A percentile compares a stretch with the other conserved stretches of the same genome.
Conservation (phyloP, 2,888 invertebrate species). For the Nudaria mundana region DNA sequence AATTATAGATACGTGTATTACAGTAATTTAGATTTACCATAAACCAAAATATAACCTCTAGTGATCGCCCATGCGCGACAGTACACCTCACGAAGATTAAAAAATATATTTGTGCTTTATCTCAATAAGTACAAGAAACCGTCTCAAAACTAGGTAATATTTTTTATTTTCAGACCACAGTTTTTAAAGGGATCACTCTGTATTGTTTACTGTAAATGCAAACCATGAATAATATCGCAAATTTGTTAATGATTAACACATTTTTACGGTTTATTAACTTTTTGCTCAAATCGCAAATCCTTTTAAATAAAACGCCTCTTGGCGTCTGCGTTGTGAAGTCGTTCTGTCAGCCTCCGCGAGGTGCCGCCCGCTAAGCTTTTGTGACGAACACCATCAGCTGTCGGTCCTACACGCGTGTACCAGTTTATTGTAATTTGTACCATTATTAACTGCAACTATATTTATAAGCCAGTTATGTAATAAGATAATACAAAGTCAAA, state of each 20-base stretch:
- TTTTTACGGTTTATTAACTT: neutral
- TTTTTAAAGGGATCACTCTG: no score
- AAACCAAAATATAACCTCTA: no score
- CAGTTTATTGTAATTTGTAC: slow-evolving; percentile 1
- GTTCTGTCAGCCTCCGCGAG: slow-evolving; percentile 39
- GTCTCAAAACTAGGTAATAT: no score
- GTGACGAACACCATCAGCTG: slow-evolving; percentile 26
- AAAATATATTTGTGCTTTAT: no score
- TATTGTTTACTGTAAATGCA: no score
- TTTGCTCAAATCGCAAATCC: neutral
- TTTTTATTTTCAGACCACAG: no score
- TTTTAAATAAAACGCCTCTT: neutral
- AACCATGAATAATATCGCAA: neutral
- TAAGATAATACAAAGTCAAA: no score
- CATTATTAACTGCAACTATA: neutral
- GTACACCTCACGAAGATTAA: no score
- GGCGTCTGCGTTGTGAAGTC: slow-evolving; percentile 2
- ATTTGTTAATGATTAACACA: slow-evolving; percentile 1
- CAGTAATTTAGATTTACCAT: no score
- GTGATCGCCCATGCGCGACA: no score
- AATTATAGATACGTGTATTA: no score
- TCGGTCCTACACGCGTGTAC: slow-evolving; percentile 15
- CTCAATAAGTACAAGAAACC: no score
- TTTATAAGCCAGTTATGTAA: neutral
- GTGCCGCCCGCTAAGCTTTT: slow-evolving; percentile 29